phyloP scores from a whole-genome alignment of 2,797 vertebrate species.

The Chanos chanos region DNA sequence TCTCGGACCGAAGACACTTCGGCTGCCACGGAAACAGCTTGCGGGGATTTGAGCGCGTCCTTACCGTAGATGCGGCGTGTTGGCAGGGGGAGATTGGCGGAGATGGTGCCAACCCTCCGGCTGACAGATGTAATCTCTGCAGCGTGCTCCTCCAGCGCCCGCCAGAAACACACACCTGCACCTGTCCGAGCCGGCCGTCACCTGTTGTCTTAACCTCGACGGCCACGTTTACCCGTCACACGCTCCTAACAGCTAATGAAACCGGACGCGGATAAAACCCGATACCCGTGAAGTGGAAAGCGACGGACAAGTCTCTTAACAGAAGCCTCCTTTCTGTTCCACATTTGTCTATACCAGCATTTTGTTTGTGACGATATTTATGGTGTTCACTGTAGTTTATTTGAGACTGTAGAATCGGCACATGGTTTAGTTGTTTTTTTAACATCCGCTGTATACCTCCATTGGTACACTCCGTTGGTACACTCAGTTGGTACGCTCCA shows the following conservation, averaged over 20 bases:
- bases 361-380: no score
- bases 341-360: no score
- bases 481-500: no score
- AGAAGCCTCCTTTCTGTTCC: no score
- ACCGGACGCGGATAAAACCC: no score
- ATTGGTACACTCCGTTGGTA: no score
- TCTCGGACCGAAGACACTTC: neutral
- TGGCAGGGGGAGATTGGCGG: neutral
- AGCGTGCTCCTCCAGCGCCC: constrained; percentile 9
- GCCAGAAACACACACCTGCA: neutral
- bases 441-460: no score
- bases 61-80: neutral
- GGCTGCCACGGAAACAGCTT: constrained; percentile 25
- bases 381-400: no score
- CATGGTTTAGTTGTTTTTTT: no score
- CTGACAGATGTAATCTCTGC: constrained; percentile 40
- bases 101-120: constrained; percentile 17
- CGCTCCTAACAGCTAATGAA: neutral
- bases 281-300: no score
- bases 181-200: neutral
- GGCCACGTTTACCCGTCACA: neutral
- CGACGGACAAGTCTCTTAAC: no score
- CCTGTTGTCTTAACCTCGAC: neutral
- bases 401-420: no score
- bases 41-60: constrained; percentile 18